Conservation (phyloP, 2,797 vertebrate species). For the Brachyalestes nurse region DNA sequence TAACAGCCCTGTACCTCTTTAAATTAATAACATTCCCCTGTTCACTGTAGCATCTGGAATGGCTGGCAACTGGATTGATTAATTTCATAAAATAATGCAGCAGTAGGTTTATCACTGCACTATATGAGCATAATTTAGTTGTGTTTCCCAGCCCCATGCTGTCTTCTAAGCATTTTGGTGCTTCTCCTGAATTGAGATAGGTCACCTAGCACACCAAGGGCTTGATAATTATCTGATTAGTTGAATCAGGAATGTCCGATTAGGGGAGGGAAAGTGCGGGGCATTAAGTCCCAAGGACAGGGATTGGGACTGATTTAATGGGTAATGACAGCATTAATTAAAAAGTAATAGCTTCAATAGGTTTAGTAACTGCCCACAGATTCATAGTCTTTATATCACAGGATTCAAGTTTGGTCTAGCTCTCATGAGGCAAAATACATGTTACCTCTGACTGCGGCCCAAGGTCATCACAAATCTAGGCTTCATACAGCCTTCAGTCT, state of each 20-base stretch:
- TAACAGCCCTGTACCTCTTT: neutral
- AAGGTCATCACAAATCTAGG: conserved; percentile 13
- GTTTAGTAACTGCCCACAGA: conserved; percentile 6
- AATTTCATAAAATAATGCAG: conserved; percentile 1
- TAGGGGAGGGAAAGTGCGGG: too few relatives aligned
- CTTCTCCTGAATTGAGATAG: neutral
- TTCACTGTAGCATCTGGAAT: conserved; percentile 1
- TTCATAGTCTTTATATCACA: neutral
- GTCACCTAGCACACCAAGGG: neutral
- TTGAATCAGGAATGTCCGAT: conserved; percentile 8
- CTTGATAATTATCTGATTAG: conserved; percentile 30
- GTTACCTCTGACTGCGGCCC: neutral
- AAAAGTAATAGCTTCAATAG: conserved; percentile 26
- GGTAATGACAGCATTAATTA: conserved; percentile 17
- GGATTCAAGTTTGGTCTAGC: neutral
- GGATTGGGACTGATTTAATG: conserved; percentile 19
- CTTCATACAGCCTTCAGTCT: conserved; percentile 3
- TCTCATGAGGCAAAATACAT: neutral
- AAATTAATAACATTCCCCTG: neutral
- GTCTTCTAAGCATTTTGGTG: neutral
- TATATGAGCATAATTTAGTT: conserved; percentile 10
- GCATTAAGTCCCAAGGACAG: neutral
- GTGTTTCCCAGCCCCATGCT: neutral
- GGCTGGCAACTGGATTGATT: conserved; percentile 6
- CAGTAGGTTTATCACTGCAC: neutral